phyloP scores from a whole-genome alignment of 2,113 vertebrate genomes.

The Promerops cafer region DNA sequence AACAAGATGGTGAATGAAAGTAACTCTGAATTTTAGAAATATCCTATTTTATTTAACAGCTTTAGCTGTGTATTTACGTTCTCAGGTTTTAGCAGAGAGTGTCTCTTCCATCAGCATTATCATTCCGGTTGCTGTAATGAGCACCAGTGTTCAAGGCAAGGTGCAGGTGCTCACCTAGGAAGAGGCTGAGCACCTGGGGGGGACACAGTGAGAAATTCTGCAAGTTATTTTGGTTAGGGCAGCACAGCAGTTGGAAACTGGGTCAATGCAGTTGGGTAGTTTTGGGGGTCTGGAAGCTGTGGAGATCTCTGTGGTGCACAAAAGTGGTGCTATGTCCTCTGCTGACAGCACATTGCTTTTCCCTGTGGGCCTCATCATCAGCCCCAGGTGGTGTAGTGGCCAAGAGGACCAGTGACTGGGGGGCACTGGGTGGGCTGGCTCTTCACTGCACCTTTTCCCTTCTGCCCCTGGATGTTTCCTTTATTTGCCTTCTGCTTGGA shows the following conservation, averaged over 20 bases:
- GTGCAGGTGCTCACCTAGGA: neutral
- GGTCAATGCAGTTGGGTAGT: neutral
- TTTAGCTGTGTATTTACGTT: neutral
- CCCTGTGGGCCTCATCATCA: neutral
- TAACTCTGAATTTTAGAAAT: neutral
- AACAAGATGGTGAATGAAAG: neutral
- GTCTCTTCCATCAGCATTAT: neutral
- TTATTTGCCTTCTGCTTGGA: neutral
- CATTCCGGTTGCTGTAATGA: neutral
- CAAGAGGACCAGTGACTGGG: neutral
- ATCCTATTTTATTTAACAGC: neutral
- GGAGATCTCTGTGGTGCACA: neutral
- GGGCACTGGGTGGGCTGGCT: neutral
- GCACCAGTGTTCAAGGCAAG: neutral
- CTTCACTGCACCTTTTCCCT: neutral
- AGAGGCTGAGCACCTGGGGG: neutral
- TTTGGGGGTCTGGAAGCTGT: neutral
- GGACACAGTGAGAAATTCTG: neutral
- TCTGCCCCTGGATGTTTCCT: neutral
- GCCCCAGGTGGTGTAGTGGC: neutral
- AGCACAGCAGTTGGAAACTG: neutral
- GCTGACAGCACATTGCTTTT: neutral
- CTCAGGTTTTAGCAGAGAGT: neutral
- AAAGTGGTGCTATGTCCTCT: neutral
- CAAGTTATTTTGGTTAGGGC: neutral